Conservation (phyloP, 2,113 vertebrate species). For the Scomber japonicus region DNA sequence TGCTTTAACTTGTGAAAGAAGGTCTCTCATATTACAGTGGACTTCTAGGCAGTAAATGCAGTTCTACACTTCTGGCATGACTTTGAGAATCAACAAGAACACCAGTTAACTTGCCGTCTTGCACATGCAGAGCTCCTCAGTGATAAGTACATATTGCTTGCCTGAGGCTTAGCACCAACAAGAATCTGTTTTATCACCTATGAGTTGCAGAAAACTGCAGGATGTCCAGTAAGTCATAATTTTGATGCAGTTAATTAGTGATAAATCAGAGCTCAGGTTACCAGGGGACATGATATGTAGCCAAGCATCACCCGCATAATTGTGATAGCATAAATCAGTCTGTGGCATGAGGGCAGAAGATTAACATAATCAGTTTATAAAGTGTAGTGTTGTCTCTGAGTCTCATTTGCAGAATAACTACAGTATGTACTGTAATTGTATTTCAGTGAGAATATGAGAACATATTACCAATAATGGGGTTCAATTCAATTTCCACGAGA, state of each 20-base stretch:
- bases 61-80: no score
- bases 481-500: no score
- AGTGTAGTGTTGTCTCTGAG: not conserved
- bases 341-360: not conserved
- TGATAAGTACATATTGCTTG: constrained; percentile 20
- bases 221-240: not conserved
- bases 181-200: constrained; percentile 2
- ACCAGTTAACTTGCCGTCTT: not conserved
- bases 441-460: no score
- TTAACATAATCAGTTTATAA: not conserved
- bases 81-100: no score
- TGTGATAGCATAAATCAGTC: not conserved
- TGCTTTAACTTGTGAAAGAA: not conserved
- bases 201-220: constrained; percentile 17
- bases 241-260: constrained; percentile 31
- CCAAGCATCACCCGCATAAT: not conserved
- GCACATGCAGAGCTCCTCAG: not conserved
- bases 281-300: constrained; percentile 7
- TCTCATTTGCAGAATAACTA: no score
- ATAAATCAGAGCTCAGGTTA: not conserved
- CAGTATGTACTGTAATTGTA: no score
- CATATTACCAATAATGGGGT: no score
- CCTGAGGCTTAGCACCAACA: constrained; percentile 15
- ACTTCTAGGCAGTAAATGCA: constrained; percentile 5
- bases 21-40: not conserved